Evolutionary conservation across 23 tunicate genomes (phyloP), one percentile per base, ranked within the genome.

Genomic region (Corella eumyota): DNA sequence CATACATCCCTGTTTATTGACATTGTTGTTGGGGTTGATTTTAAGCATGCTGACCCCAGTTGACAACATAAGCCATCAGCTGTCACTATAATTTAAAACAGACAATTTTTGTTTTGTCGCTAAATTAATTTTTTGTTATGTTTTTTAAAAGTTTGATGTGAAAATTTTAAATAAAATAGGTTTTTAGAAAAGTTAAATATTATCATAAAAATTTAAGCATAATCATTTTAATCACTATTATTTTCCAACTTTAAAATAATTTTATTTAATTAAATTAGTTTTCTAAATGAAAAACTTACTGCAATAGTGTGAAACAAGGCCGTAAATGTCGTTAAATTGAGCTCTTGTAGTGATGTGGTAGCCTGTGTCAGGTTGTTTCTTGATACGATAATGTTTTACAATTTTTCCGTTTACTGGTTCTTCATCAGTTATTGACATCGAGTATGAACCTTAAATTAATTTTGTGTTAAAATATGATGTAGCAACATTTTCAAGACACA

Each of bases 321-420:
- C 44, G 1, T 22, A 22, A 50, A 83, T 56, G 25, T 71, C 63
- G 1, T 36, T 26, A 76, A 83, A 83, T 22, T 54, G 58, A 9
- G 72, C 68, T 53, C 75, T 64, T 1, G 93, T 83, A 31, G 93
- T 60, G 50, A 83, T 83, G 78, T 77, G 77, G 53, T 64, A 83
- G 44, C 93, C 93, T 13, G 77, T 77, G 50, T 76, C 62, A 56
- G 77, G 78, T 25, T 76, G 53, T 45, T 52, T 34, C 34, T 78
- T 49, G 45, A 83, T 83, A 22, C 93, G 59, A 59, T 83, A 83
- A 51, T 83, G 93, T 47, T 83, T 83, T 1, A 83, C 78, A 23
- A 78, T 56, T 3, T 22, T 19, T 1, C 76, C 76, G 21, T 78
- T 78, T 25, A 29, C 37, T 19, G 66, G 75, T 25, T 74, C 75